Evolutionary conservation across 2,888 invertebrate genomes (phyloP).

Genomic region (Saturnia pavonia): DNA sequence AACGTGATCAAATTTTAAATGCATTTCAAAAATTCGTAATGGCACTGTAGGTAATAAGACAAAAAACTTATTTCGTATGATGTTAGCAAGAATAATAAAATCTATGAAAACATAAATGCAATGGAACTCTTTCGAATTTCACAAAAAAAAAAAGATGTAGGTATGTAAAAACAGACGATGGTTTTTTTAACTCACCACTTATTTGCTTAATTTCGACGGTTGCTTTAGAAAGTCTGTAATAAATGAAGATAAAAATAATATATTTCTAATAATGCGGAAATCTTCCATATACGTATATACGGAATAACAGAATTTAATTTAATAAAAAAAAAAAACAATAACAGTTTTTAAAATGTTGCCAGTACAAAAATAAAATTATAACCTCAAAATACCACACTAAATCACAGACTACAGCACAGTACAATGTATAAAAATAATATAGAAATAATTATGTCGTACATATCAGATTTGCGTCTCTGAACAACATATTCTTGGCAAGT

Average conservation of each 20-base stretch:
- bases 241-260: background rate
- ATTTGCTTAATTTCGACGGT: slow-evolving; percentile 65
- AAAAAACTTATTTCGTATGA: too few relatives aligned
- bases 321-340: background rate
- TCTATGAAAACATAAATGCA: too few relatives aligned
- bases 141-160: background rate
- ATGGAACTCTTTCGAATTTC: too few relatives aligned
- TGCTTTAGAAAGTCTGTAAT: slow-evolving; percentile 21
- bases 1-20: too few relatives aligned
- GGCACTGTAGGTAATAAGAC: too few relatives aligned
- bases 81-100: too few relatives aligned
- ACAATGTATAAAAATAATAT: background rate
- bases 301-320: background rate
- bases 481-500: slow-evolving; percentile 25
- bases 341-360: background rate
- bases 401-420: background rate
- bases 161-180: background rate
- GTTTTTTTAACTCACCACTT: slow-evolving; percentile 52
- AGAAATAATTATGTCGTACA: slow-evolving; percentile 13
- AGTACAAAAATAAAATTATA: slow-evolving; percentile 1
- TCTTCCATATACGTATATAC: background rate
- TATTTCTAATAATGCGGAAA: background rate
- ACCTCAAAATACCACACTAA: background rate
- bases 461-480: slow-evolving; percentile 12
- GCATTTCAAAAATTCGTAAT: too few relatives aligned